Evolutionary conservation across 2,888 invertebrate genomes (phyloP), one percentile per base, ranked within the genome.

Genomic region (Coenonympha arcania): DNA sequence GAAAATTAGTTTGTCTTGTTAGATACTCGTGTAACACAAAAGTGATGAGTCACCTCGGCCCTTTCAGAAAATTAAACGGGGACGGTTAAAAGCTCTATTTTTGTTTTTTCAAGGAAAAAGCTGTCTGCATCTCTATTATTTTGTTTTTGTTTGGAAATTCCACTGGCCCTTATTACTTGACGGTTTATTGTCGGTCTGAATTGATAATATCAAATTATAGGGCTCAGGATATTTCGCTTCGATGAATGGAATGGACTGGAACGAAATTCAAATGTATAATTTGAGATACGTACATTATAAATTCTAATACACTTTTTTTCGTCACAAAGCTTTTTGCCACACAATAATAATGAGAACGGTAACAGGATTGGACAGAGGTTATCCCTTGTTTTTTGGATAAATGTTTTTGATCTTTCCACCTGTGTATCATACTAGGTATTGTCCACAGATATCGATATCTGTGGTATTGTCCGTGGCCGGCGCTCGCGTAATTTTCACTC

Each of bases 281-380:
- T n/a, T n/a, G n/a, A n/a, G n/a, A n/a, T n/a, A n/a, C n/a, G n/a
- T n/a, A n/a, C n/a, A n/a, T n/a, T n/a, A n/a, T n/a, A n/a, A n/a
- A n/a, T n/a, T n/a, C n/a, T n/a, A n/a, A n/a, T n/a, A n/a, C n/a
- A n/a, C n/a, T n/a, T n/a, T n/a, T n/a, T n/a, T n/a, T n/a, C n/a
- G n/a, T n/a, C n/a, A n/a, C n/a, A n/a, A n/a, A n/a, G 20, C 36
- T 31, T 24, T 47, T 36, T 40, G 24, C 49, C 33, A 46, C 45
- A 39, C 31, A 20, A 42, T 26, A 50, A 33, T 50, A 53, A 53
- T 50, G 50, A 42, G 46, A 46, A 53, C 41, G 44, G 40, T 45
- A 52, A 52, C 45, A 37, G 49, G 18, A 53, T 41, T 42, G 31
- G 50, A 49, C 48, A 53, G 50, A 46, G 45, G 49, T 52, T 48